Evolutionary conservation across 1,140 invertebrate species (phyloP).

Genomic region (Listronotus oregonensis): DNA sequence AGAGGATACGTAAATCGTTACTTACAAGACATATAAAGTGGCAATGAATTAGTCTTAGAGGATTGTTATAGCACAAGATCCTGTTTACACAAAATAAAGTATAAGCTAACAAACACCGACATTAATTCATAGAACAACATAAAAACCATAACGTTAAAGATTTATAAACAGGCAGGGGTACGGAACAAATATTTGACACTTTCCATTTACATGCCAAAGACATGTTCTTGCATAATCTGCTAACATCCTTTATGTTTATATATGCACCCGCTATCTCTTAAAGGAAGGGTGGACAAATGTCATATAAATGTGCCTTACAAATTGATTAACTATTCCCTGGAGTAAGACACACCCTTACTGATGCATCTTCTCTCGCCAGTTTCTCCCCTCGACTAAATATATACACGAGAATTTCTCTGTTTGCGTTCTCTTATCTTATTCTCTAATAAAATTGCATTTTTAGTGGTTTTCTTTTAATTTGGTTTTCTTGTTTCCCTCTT

Average conservation of each 20-base stretch:
- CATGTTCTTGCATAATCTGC: conserved; percentile 33
- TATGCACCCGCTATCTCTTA: conserved; percentile 14
- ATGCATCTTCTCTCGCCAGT: conserved; percentile 21
- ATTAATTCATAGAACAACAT: conserved; percentile 28
- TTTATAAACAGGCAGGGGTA: conserved; percentile 26
- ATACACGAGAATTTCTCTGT: conserved; percentile 23
- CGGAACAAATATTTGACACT: conserved; percentile 30
- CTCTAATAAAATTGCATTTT: conserved; percentile 33
- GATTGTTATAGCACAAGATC: too few relatives aligned
- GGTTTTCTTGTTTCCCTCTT: conserved; percentile 23
- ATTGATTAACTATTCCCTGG: conserved; percentile 32
- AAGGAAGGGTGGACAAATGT: conserved; percentile 33
- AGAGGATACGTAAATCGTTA: too few relatives aligned
- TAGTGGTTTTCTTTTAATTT: conserved; percentile 32
- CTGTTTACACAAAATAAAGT: neutral
- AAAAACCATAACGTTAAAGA: conserved; percentile 25
- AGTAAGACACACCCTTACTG: conserved; percentile 17
- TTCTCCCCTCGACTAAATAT: conserved; percentile 10
- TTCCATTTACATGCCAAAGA: conserved; percentile 27
- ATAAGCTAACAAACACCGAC: conserved; percentile 6
- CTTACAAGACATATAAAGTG: too few relatives aligned
- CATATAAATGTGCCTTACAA: conserved; percentile 35
- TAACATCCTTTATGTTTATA: conserved; percentile 21
- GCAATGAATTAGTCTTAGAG: too few relatives aligned
- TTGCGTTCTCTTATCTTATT: conserved; percentile 26